A percentile compares a stretch with the other conserved stretches of the same genome.
phyloP scores from a whole-genome alignment of 2,797 vertebrate genomes.

The Sciurus vulgaris region DNA sequence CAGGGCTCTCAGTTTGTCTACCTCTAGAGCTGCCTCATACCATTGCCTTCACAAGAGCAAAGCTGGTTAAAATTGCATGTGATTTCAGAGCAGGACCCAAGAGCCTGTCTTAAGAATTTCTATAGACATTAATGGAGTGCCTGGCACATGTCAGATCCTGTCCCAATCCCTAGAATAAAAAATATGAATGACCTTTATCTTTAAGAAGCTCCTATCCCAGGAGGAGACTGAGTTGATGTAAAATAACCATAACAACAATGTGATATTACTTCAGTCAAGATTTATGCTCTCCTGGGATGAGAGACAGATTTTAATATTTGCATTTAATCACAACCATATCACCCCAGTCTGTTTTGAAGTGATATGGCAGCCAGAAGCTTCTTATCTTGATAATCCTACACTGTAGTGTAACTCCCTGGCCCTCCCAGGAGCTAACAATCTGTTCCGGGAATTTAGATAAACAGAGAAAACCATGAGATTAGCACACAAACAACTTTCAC shows the following conservation, averaged over 20 bases:
- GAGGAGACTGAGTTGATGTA: background rate
- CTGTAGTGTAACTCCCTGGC: slow-evolving; percentile 9
- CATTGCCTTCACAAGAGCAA: background rate
- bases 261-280: background rate
- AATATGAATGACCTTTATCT: background rate
- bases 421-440: background rate
- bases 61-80: background rate
- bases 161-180: background rate
- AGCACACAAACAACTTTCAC: background rate
- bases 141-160: background rate
- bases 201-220: background rate
- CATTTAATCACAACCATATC: slow-evolving; percentile 6
- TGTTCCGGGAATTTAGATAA: slow-evolving; percentile 31
- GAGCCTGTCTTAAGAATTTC: background rate
- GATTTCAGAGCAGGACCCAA: background rate
- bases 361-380: background rate
- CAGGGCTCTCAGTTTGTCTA: background rate
- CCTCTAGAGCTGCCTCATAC: background rate
- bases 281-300: background rate
- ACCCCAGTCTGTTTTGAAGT: background rate
- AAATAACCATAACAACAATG: background rate
- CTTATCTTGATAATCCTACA: background rate
- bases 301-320: slow-evolving; percentile 41
- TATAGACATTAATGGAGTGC: background rate
- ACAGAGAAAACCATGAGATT: background rate